Conservation (phyloP, 1,140 invertebrate species). For the Ephestia elutella region DNA sequence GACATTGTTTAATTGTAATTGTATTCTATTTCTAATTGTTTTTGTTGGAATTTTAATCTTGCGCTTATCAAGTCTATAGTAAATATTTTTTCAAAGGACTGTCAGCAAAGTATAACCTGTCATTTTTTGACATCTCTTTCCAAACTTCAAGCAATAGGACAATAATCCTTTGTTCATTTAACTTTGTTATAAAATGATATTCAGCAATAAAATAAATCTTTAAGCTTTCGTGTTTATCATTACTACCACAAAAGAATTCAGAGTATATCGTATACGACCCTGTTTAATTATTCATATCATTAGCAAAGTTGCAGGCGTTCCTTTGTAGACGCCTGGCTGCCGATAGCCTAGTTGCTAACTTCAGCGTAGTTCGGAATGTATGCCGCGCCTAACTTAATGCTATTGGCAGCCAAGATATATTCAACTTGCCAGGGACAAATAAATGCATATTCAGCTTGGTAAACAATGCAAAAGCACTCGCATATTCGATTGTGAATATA, state of each 20-base stretch:
- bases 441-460: not conserved
- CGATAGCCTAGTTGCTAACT: slow-evolving; percentile 55
- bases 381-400: slow-evolving; percentile 34
- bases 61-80: too few species aligned
- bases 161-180: too few species aligned
- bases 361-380: slow-evolving; percentile 40
- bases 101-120: too few species aligned
- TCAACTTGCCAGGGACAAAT: not conserved
- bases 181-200: too few species aligned
- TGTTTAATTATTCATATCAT: slow-evolving; percentile 68
- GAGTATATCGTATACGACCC: slow-evolving; percentile 6
- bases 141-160: too few species aligned
- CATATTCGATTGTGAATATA: not conserved
- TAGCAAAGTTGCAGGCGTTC: slow-evolving; percentile 55
- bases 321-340: slow-evolving; percentile 43
- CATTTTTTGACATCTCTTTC: too few species aligned
- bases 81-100: too few species aligned
- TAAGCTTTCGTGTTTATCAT: too few species aligned
- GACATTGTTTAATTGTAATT: slow-evolving; percentile 52
- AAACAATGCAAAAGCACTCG: not conserved
- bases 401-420: slow-evolving; percentile 1
- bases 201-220: too few species aligned
- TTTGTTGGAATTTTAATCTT: not conserved
- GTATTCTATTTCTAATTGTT: not conserved
- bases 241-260: not conserved